Evolutionary conservation across 2,888 invertebrate species (phyloP), one percentile per base, ranked within the genome.

Genomic region (Nephrocerus scutellatus): DNA sequence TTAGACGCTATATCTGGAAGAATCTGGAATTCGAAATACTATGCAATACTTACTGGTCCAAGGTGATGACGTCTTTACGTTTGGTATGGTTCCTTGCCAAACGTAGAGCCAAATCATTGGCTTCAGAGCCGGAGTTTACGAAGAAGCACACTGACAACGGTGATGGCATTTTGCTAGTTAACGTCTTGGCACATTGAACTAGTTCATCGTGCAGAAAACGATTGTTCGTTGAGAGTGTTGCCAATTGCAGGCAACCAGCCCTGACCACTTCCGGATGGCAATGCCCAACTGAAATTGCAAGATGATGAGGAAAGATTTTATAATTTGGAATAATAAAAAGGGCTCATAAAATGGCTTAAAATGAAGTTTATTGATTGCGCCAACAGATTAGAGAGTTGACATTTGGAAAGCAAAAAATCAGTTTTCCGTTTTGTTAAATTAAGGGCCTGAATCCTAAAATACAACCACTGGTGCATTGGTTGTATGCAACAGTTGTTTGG

Each of bases 51-150:
- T 77, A 97, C 97, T 96, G 95, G 71, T 98, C 95, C 39, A 98
- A 71, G 0, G 91, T 86, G 56, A 98, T 85, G 51, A 95, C 77
- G 65, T 98, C 95, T 54, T 81, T 77, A 48, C 84, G 81, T 56
- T 84, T 82, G 2, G 96, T 96, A 66, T 92, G 86, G 37, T 88
- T 82, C 45, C 84, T 76, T 1, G 96, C 92, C 44, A 98, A 72
- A 43, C 96, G 78, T 25, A 98, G 68, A 0, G 98, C 98, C 53
- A 98, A 76, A 72, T 98, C 98, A 67, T 97, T 98, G 7, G 97
- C 97, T 71, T 98, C 98, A 6, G 96, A 97, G 8, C 97, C 98
- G 1, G 97, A 98, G 71, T 98, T 98, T 38, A 95, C 93, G 63
- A 97, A 85, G 72, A 86, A 97, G 59, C 95, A 93, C 5, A 95